Evolutionary conservation across 30 jellyfish, hydroid and myxozoan species (phyloP), one percentile per base, ranked within the genome.

Genomic region (Catostylus mosaicus): DNA sequence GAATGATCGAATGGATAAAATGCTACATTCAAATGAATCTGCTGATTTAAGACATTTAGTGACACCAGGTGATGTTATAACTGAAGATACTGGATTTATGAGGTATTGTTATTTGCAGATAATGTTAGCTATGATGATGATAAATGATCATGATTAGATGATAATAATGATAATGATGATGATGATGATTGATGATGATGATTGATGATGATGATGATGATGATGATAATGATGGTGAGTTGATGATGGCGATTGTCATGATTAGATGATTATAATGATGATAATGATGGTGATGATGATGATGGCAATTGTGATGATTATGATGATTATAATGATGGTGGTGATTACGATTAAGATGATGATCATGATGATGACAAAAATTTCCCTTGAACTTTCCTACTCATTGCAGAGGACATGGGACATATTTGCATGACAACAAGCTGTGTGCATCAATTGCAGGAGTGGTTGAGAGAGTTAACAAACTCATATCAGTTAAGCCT

Each of bases 361-460:
- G 67, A 8, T 52, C 3, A 52, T 22, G 6, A 52, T 52, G 7
- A 52, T n/a, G 29, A 22, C 19, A n/a, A 11, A 57, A 8, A n/a
- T 8, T 57, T 20, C 20, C 20, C 12, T 43, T 43, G 54, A 6
- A 16, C 14, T 43, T 43, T 43, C 16, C 8, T 16, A 6, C n/a
- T 71, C n/a, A 8, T 62, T 45, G 32, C 70, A 88, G 96, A 80
- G 99, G 99, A 1, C 99, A 95, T 79, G 99, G 99, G 40, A 95
- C 99, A 62, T 95, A 77, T 70, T 54, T 87, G 32, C 92, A 88
- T 29, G 90, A 74, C 71, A 73, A 91, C 38, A 73, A 82, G 31
- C 57, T 95, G 66, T 87, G 89, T 73, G 99, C 99, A 2, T 95
- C 99, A 26, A 97, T 95, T 40, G 99, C 96, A 51, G 99, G 99